Conservation (phyloP, 2,888 invertebrate genomes). For the Rhopalosiphum nymphaeae region DNA sequence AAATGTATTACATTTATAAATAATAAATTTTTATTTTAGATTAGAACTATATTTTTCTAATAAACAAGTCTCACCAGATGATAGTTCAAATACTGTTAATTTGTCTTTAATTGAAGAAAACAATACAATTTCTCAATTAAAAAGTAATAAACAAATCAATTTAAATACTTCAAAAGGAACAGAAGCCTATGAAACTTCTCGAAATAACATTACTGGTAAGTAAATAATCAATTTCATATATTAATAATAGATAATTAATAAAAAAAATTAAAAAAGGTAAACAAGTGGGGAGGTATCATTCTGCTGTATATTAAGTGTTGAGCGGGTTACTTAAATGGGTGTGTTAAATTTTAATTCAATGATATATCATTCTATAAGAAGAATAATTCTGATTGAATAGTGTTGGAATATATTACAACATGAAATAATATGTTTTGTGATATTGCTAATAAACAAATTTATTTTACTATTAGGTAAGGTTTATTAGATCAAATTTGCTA, state of each 20-base stretch:
- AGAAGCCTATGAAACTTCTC: constrained; percentile 33
- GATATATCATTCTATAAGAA: no score
- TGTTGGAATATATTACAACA: no score
- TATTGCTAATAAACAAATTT: no score
- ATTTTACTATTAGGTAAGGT: no score
- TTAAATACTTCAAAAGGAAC: constrained; percentile 35
- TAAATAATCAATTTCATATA: background rate
- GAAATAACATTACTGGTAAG: constrained; percentile 29
- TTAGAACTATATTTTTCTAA: constrained; percentile 53
- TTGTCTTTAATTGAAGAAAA: constrained; percentile 52
- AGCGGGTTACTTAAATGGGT: no score
- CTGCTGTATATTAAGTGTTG: no score
- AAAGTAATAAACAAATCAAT: constrained; percentile 41
- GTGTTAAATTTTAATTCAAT: no score
- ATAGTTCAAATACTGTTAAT: constrained; percentile 26
- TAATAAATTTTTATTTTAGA: constrained; percentile 23
- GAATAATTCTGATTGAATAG: no score
- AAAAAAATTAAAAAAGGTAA: no score
- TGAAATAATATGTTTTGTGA: no score
- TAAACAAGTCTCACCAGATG: constrained; percentile 31
- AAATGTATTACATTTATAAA: constrained; percentile 4
- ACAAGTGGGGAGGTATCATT: no score
- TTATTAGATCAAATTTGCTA: no score
- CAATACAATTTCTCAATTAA: constrained; percentile 46
- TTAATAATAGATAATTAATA: background rate